A percentile compares a stretch with the other conserved stretches of the same genome.
Conservation (phyloP, 2,888 invertebrate genomes). For the Cheilosia scutellata region DNA sequence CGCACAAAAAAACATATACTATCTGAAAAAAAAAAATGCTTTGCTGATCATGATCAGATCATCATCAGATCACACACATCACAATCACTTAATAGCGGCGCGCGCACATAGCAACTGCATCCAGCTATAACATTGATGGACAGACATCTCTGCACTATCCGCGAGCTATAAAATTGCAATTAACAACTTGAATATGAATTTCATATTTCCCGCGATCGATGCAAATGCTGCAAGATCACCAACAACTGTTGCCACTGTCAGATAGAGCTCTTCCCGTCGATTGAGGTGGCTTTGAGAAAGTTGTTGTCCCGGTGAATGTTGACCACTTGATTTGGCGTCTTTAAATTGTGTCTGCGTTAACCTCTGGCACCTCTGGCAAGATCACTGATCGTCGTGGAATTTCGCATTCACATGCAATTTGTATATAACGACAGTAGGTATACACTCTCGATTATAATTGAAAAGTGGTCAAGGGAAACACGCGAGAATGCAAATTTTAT, state of each 20-base stretch:
- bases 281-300: constrained; percentile 60
- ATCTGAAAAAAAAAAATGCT: background rate
- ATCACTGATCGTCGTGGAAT: constrained; percentile 54
- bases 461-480: constrained; percentile 24
- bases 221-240: constrained; percentile 30
- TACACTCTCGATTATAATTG: background rate
- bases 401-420: constrained; percentile 52
- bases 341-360: constrained; percentile 48
- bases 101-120: background rate
- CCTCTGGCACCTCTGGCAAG: constrained; percentile 41
- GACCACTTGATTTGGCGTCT: constrained; percentile 52
- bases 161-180: constrained; percentile 57
- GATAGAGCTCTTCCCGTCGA: constrained; percentile 13
- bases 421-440: background rate
- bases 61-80: constrained; percentile 43
- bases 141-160: constrained; percentile 7
- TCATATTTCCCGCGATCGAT: constrained; percentile 48
- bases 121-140: constrained; percentile 27
- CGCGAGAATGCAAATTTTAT: constrained; percentile 39
- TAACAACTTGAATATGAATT: constrained; percentile 59
- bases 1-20: background rate
- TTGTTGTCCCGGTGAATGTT: constrained; percentile 58
- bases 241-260: background rate
- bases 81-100: constrained; percentile 33
- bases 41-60: constrained; percentile 45